phyloP scores from a whole-genome alignment of 2,888 invertebrate genomes.

The Ennomos erosarius region DNA sequence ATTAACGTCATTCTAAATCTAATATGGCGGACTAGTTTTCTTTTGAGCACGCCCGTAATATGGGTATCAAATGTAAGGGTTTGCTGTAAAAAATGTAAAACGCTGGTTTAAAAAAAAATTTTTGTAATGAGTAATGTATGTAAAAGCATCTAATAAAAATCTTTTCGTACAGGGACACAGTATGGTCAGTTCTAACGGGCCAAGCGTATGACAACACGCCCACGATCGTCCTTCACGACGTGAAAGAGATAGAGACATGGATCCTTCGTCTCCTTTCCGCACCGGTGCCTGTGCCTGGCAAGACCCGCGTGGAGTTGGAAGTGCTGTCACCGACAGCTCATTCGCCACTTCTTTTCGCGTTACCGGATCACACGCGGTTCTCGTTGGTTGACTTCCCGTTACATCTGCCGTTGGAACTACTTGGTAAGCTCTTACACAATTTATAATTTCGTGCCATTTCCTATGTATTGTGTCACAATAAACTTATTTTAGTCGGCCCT shows the following conservation, averaged over 20 bases:
- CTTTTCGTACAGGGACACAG: conserved; percentile 90
- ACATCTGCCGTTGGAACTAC: conserved; percentile 97
- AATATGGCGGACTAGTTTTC: too few relatives aligned
- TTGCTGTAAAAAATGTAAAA: not conserved
- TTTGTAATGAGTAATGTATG: too few relatives aligned
- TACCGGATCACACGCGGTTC: conserved; percentile 99
- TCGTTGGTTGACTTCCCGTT: conserved; percentile 98
- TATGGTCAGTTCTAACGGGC: conserved; percentile 97
- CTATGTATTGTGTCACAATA: not conserved
- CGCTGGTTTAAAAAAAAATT: too few relatives aligned
- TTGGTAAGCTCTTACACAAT: conserved; percentile 83
- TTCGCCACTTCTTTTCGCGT: conserved; percentile 94
- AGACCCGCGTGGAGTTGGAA: conserved; percentile 93
- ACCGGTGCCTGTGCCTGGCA: conserved; percentile 99
- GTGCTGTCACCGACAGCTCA: conserved; percentile 94
- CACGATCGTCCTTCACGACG: conserved; percentile 96
- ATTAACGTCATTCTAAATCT: too few relatives aligned
- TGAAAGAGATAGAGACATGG: conserved; percentile 99
- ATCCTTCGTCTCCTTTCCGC: conserved; percentile 97
- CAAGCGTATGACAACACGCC: conserved; percentile 92
- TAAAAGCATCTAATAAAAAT: too few relatives aligned
- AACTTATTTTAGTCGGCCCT: not conserved
- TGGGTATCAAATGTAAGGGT: too few relatives aligned
- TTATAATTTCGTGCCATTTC: too few relatives aligned
- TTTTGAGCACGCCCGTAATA: too few relatives aligned